Evolutionary conservation across 2,888 invertebrate genomes (phyloP).

Genomic region (Athalia cordata): DNA sequence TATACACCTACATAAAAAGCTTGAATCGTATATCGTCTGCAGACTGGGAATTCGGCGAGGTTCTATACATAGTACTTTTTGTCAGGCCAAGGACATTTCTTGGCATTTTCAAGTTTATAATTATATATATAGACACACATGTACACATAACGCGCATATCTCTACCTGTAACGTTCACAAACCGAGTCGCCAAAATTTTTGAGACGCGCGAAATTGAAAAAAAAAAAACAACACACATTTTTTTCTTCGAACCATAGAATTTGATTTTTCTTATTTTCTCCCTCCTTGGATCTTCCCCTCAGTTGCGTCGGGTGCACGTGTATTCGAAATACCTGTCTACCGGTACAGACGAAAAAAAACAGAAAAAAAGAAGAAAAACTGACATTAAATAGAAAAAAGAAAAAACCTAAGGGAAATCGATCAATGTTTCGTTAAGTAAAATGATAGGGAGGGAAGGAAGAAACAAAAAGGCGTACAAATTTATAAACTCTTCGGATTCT

Average conservation of each 20-base stretch:
- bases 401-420: background rate
- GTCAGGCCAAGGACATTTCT: conserved; percentile 38
- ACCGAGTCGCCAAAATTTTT: no score
- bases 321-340: no score
- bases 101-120: conserved; percentile 39
- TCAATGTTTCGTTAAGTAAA: background rate
- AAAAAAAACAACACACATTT: no score
- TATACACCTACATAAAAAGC: no score
- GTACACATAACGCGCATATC: no score
- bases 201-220: no score
- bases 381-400: background rate
- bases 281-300: no score
- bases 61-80: conserved; percentile 38
- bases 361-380: background rate
- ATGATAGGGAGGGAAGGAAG: background rate
- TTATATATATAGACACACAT: conserved; percentile 1
- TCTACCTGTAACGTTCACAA: no score
- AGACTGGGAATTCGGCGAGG: conserved; percentile 34
- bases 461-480: no score
- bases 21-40: conserved; percentile 9
- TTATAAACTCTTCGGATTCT: background rate
- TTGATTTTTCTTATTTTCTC: no score
- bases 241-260: no score
- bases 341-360: background rate
- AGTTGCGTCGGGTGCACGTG: no score